Percentiles rank a stretch among this genome's conserved stretches.
Evolutionary conservation across 53 echinoderm and acorn worm species (phyloP).

Genomic region (Crossaster papposus): DNA sequence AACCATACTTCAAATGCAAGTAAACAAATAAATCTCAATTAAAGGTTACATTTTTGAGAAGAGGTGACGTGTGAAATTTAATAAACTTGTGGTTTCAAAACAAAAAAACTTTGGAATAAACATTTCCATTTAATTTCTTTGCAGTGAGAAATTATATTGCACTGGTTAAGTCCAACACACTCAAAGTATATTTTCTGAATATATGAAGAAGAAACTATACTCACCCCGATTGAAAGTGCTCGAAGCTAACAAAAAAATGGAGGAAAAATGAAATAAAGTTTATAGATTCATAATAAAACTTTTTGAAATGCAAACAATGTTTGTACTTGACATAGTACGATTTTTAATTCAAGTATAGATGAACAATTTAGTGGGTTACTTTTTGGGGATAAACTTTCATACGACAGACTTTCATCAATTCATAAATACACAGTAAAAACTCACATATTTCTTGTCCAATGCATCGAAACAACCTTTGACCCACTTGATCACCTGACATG

Average conservation of each 20-base stretch:
- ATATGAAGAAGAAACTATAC: constrained; percentile 39
- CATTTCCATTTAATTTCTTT: not conserved
- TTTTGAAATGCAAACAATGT: no score
- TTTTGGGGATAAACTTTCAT: no score
- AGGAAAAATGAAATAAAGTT: constrained; percentile 4
- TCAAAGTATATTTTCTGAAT: not conserved
- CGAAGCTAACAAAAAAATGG: constrained; percentile 64
- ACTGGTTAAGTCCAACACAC: not conserved
- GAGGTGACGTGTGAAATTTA: no score
- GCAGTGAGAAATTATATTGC: not conserved
- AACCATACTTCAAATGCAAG: not conserved
- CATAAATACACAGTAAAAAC: constrained; percentile 8
- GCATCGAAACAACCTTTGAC: constrained; percentile 99
- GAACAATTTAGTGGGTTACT: no score
- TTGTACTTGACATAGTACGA: no score
- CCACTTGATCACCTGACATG: constrained; percentile 97
- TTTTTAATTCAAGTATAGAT: no score
- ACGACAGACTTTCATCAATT: no score
- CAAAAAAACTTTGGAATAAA: not conserved
- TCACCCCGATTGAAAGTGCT: constrained; percentile 78
- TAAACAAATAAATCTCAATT: not conserved
- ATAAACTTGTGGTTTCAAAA: no score
- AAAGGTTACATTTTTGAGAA: not conserved
- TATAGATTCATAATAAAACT: not conserved
- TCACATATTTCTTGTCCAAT: constrained; percentile 96